Evolutionary conservation across 92 coral and sea anemone genomes (phyloP), one percentile per base, ranked within the genome.

Genomic region (Galaxea fascicularis): DNA sequence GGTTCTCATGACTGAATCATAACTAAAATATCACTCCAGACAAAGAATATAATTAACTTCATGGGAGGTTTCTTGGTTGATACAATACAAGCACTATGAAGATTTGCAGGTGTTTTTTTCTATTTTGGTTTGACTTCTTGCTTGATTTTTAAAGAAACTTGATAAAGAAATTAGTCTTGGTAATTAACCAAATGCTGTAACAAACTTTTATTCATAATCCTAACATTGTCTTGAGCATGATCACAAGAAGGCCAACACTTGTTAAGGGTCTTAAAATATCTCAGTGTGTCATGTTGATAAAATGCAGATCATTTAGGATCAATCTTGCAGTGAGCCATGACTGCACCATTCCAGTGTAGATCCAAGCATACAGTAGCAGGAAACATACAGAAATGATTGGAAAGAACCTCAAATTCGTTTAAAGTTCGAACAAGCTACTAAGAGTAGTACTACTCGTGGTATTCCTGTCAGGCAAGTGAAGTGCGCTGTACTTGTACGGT

Each of bases 151-250:
- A 71, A 30, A 31, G 53, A 71, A 41, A 73, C 8, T 10, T 44
- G 77, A 72, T 72, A 39, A 73, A 41, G 30, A 14, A 25, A 66
- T 31, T 13, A 66, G 71, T 66, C 30, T 66, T 30, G n/a, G 18
- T 13, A 8, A 28, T 16, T 57, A 9, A 46, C 20, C 44, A 25
- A 27, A 64, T 64, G 39, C 39, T 25, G 0, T 64, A 49, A 49
- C 10, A 49, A 2, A 49, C 13, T 10, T 49, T 9, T 3, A 49
- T 49, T 49, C 54, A 49, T 10, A 49, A n/a, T 17, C 63, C 24
- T 3, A 57, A n/a, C 22, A 57, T 6, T 24, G 30, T 60, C 66
- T 60, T 17, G 13, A 60, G 22, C 11, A 60, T 58, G 8, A 60
- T 8, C 31, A 21, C 66, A 60, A 30, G 30, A 60, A 17, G 24